These are phyloP conservation scores for Scleropages formosus DNA, from an alignment of 2,797 vertebrate genomes.

Conservation along the genomic window DNA sequence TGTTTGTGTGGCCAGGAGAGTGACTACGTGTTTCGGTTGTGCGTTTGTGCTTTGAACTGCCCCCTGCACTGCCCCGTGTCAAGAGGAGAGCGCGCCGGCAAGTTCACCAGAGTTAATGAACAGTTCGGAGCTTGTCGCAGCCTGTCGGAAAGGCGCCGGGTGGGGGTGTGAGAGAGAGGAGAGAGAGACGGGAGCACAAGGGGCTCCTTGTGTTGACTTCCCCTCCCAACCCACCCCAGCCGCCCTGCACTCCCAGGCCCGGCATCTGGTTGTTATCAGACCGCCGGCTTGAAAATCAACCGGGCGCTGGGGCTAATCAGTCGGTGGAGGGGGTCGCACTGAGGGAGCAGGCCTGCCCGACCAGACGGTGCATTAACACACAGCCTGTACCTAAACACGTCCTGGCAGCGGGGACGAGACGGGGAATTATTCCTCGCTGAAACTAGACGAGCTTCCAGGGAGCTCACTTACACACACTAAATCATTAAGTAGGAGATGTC, in stretches of 20 bases:
- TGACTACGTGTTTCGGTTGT: not conserved
- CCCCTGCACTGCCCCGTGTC: not conserved
- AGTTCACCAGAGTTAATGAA: conserved; percentile 34
- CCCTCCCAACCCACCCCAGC: too few relatives aligned
- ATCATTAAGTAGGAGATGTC: conserved; percentile 41
- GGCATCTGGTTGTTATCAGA: conserved; percentile 50
- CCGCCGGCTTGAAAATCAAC: conserved; percentile 39
- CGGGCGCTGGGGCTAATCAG: conserved; percentile 32
- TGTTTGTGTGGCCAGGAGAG: not conserved
- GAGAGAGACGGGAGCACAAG: conserved; percentile 23
- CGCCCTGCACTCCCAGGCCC: conserved; percentile 1
- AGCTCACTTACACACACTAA: conserved; percentile 30
- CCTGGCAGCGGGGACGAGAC: not conserved
- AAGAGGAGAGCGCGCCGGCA: not conserved
- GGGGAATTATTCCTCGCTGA: not conserved
- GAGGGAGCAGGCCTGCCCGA: conserved; percentile 7
- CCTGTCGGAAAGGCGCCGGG: not conserved
- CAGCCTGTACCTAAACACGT: conserved; percentile 13
- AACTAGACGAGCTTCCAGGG: not conserved
- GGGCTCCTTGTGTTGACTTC: conserved; percentile 27
- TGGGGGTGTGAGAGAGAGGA: too few relatives aligned
- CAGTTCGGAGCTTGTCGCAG: conserved; percentile 27
- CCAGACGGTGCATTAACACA: conserved; percentile 16
- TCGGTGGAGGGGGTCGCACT: conserved; percentile 5
- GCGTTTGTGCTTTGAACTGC: conserved; percentile 10